Evolutionary conservation across 2,113 vertebrate genomes (phyloP), one percentile per base, ranked within the genome.

Genomic region (Prolemur simus): DNA sequence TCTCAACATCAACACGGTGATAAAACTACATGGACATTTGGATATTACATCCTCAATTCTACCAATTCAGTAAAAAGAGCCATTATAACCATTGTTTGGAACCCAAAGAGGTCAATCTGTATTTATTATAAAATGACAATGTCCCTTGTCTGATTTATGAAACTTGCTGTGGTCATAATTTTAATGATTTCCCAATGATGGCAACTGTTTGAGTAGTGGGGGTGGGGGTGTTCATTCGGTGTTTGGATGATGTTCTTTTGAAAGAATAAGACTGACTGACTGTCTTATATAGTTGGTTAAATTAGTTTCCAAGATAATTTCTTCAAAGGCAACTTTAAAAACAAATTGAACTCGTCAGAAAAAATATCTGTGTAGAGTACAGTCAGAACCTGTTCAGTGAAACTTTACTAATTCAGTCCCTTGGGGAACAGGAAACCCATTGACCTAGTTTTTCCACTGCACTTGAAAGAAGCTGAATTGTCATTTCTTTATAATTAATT

Each of bases 401-500:
- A 66, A 89, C 73, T 63, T 87, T 42, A 14, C 39, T 78, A 58
- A 97, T 69, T 56, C 92, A 11, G 47, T 54, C 83, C 91, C 58
- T 80, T 13, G 29, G 88, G 85, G 39, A 76, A 89, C 15, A 32
- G 34, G 45, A 49, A 92, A 47, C 20, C 29, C 83, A 64, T n/a
- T 73, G 88, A 91, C 81, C 95, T 76, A 85, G 64, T 90, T 94
- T 85, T 66, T 95, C 58, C 71, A 29, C 0, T 23, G 18, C 34
- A 45, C 45, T 42, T 52, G 21, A 42, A 64, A 92, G 63, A 32
- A 69, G 34, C 64, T n/a, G 4, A n/a, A 60, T 27, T 25, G 49
- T 37, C 71, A 42, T 54, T 87, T 85, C 91, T 88, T 64, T 68
- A 82, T 94, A 45, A 94, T 90, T 58, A 92, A 91, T 91, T 92